Base-by-base conservation (phyloP, 2,888 invertebrate genomes). In the Coenonympha arcania region DNA sequence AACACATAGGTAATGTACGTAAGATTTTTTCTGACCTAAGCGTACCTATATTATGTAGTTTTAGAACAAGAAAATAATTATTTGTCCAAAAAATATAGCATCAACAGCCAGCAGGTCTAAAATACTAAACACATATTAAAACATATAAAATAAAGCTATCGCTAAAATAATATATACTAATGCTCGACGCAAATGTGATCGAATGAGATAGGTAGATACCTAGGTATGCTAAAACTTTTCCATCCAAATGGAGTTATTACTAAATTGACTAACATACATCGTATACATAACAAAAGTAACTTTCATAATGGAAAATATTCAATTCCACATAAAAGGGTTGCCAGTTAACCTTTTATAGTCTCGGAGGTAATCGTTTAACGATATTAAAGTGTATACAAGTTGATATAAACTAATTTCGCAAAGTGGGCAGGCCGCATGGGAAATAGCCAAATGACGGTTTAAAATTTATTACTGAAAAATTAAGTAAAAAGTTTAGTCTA, bases 231-330 rank as follows among this genome's bases (percentile, higher is more conserved):
- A n/a, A n/a, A n/a, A n/a, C n/a, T n/a, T n/a, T n/a, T n/a, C n/a
- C n/a, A n/a, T n/a, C n/a, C n/a, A n/a, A n/a, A n/a, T n/a, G n/a
- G 11, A 36, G 36, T 33, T 19, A 9, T 9, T 20, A 34, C 36
- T 11, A 50, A 45, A 40, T 46, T 16, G n/a, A 46, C 40, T 26
- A 34, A 20, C 24, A 19, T 22, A 8, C 2, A 26, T 4, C 9
- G n/a, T 31, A 50, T n/a, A n/a, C n/a, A n/a, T 36, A 24, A 37
- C 36, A 42, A 47, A 44, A 30, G 6, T 41, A 30, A 31, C 45
- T 46, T 39, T 16, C 42, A 33, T 53, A 50, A 53, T 53, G 53
- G 37, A 53, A 53, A 36, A 48, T 24, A 31, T 28, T 39, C 22
- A 39, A 39, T 52, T 40, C 31, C 26, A 26, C 22, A 42, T 44